Evolutionary conservation across 2,113 vertebrate genomes (phyloP), one percentile per base, ranked within the genome.

Genomic region (Crotalus helleri): DNA sequence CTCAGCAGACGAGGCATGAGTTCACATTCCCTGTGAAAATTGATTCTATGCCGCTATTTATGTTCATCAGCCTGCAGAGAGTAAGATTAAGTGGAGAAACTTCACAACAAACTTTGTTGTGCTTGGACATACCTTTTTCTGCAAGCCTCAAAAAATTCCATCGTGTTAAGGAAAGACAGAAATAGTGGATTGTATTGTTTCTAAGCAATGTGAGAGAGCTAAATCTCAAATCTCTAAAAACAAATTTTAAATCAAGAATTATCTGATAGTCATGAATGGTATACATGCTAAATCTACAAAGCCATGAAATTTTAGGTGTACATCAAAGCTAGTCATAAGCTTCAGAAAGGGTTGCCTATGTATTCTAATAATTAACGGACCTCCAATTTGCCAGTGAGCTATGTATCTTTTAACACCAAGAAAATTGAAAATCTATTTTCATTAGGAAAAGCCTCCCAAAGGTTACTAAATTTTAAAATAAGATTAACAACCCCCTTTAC

Each of bases 301-400:
- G 17, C 33, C 17, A 81, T 39, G 17, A 17, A 88, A 11, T 15
- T 64, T 13, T 23, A 64, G 17, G 15, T 54, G 54, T 49, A 44
- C 46, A 33, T 51, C 69, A 39, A 81, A 15, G 15, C 69, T 21
- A 33, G 74, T 1, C 1, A 69, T 54, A 59, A 94, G 95, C 93
- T 93, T 11, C 87, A 46, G 39, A 49, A n/a, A 33, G 17, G 2
- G 3, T 1, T 87, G 90, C 33, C 17, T 74, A 39, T 61, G 51
- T 15, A 44, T 59, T 91, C 24, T 93, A 91, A 94, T 95, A 92
- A 88, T 44, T 23, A 81, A 91, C 12, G 93, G 19, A 92, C 11
- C n/a, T 81, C 9, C 54, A 57, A 39, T 55, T 39, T 39, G 9
- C 33, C 55, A 88, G 24, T 57, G 29, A 57, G 54, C n/a, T 57